phyloP scores from a whole-genome alignment of 2,113 vertebrate genomes.

The Hippopotamus amphibius region DNA sequence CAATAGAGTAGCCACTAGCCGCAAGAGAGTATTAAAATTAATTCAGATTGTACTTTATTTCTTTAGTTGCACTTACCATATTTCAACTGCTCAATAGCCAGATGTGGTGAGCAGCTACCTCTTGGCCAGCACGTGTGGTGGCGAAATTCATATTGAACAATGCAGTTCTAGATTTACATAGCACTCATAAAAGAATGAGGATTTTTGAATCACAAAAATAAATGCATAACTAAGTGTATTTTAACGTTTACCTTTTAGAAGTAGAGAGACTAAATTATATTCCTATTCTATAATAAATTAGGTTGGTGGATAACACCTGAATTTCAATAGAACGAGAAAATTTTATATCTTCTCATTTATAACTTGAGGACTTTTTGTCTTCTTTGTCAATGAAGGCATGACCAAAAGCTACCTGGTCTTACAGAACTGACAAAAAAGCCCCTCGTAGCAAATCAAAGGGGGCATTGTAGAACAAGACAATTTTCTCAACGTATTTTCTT shows the following conservation, averaged over 20 bases:
- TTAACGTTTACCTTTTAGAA: neutral
- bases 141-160: neutral
- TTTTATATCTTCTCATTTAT: neutral
- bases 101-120: neutral
- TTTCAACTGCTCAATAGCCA: neutral
- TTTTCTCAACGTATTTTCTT: slow-evolving; percentile 78
- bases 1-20: accelerated
- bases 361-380: slow-evolving; percentile 66
- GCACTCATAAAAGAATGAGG: neutral
- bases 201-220: neutral
- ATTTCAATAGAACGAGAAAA: neutral
- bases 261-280: neutral
- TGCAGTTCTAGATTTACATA: neutral
- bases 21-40: neutral
- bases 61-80: neutral
- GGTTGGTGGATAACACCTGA: neutral
- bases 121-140: accelerated
- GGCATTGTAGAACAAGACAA: slow-evolving; percentile 25
- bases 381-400: slow-evolving; percentile 58
- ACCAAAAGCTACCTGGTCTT: slow-evolving; percentile 51
- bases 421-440: slow-evolving; percentile 72
- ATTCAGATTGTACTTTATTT: neutral
- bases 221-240: neutral
- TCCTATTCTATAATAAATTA: neutral
- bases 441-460: slow-evolving; percentile 59